Evolutionary conservation across 53 echinoderm and acorn worm species (phyloP).

Genomic region (Arbacia lixula): DNA sequence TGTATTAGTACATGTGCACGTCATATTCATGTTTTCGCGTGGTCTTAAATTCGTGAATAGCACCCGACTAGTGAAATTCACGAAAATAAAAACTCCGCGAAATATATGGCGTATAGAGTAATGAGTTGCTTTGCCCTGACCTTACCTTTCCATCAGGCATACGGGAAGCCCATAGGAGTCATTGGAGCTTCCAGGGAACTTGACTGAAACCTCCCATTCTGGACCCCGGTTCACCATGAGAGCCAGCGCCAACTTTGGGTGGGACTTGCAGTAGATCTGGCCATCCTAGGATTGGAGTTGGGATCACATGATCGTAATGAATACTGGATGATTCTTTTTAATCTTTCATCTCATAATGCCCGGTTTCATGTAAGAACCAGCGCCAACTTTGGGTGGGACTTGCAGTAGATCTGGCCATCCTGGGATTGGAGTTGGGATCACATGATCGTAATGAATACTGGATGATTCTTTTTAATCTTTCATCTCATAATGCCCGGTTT

Average conservation of each 20-base stretch:
- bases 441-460: too few relatives aligned
- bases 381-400: slow-evolving; percentile 79
- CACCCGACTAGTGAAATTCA: too few relatives aligned
- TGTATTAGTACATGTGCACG: too few relatives aligned
- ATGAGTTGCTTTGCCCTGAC: too few relatives aligned
- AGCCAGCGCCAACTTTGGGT: slow-evolving; percentile 85
- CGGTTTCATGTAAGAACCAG: slow-evolving; percentile 64
- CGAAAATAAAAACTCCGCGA: too few relatives aligned
- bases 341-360: not conserved
- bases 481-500: slow-evolving; percentile 10
- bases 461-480: not conserved
- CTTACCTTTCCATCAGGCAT: slow-evolving; percentile 46
- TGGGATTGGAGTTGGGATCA: slow-evolving; percentile 24
- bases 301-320: not conserved
- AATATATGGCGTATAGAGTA: too few relatives aligned
- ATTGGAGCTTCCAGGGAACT: slow-evolving; percentile 29
- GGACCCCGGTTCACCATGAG: slow-evolving; percentile 62
- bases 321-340: too few relatives aligned
- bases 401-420: slow-evolving; percentile 86
- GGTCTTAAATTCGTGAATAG: too few relatives aligned
- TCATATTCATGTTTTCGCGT: too few relatives aligned
- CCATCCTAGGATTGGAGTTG: slow-evolving; percentile 66
- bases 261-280: slow-evolving; percentile 81
- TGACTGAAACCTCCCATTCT: slow-evolving; percentile 29
- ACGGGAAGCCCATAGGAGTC: slow-evolving; percentile 40